Conservation (phyloP, 2,113 vertebrate genomes). For the Tiliqua scincoides region DNA sequence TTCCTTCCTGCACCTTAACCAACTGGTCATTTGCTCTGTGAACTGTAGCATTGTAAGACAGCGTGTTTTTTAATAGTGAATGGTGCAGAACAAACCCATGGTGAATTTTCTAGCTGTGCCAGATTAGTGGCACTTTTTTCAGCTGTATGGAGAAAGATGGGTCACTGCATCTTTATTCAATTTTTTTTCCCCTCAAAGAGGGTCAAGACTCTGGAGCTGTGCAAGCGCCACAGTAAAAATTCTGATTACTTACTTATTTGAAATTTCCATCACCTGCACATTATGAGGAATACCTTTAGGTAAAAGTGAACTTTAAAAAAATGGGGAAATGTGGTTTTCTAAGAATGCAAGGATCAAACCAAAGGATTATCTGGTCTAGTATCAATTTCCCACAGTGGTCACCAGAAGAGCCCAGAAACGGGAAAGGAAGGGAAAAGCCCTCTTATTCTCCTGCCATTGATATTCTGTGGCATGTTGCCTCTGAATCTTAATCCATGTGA, state of each 20-base stretch:
- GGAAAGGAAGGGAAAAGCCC: too few species aligned
- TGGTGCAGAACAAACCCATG: neutral
- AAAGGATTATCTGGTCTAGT: too few species aligned
- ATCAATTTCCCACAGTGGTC: too few species aligned
- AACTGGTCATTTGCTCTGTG: slow-evolving; percentile 27
- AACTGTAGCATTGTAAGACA: neutral
- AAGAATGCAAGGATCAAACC: too few species aligned
- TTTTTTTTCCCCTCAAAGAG: neutral
- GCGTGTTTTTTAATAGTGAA: neutral
- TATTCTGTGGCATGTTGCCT: too few species aligned
- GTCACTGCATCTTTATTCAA: slow-evolving; percentile 40
- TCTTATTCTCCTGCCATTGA: too few species aligned
- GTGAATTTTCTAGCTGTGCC: neutral
- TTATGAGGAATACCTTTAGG: neutral
- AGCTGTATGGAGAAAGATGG: slow-evolving; percentile 17
- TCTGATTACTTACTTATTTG: neutral
- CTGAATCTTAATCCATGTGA: too few species aligned
- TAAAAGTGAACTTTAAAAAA: neutral
- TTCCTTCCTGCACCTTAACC: slow-evolving; percentile 42
- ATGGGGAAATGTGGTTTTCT: too few species aligned
- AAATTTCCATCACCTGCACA: neutral
- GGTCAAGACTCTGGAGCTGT: neutral
- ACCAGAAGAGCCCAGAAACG: too few species aligned
- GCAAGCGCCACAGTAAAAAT: neutral
- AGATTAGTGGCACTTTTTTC: neutral